Conservation (phyloP, 2,113 vertebrate genomes). For the Anguilla rostrata region DNA sequence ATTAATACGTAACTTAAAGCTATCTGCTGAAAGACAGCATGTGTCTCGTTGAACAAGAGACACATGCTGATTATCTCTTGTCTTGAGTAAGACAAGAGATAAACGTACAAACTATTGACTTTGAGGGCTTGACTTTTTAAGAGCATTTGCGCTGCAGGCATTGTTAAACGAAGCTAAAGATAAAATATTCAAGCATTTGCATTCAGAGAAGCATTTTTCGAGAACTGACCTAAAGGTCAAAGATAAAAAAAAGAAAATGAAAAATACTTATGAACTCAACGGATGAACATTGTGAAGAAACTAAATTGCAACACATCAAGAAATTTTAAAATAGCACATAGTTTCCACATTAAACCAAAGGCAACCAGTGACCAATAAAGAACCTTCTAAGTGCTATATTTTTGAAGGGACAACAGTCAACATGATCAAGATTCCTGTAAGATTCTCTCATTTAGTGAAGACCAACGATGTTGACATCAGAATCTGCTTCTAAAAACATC, state of each 20-base stretch:
- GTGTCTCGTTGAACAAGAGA: neutral
- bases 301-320: neutral
- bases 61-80: neutral
- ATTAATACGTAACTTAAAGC: slow-evolving; percentile 8
- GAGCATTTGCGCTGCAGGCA: neutral
- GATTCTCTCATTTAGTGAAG: neutral
- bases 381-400: neutral
- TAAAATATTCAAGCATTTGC: neutral
- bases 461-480: neutral
- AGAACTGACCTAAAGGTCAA: neutral
- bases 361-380: neutral
- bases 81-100: neutral
- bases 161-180: neutral
- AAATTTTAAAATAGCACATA: neutral
- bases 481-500: neutral
- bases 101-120: neutral
- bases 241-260: neutral
- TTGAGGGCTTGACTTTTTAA: neutral
- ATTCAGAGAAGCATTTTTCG: neutral
- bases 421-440: neutral
- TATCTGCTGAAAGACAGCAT: neutral
- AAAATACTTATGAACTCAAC: neutral
- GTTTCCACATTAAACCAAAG: neutral
- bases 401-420: neutral
- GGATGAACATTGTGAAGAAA: neutral